Evolutionary conservation across 2,888 invertebrate genomes (phyloP), one percentile per base, ranked within the genome.

Genomic region (Synergus itoensis): DNA sequence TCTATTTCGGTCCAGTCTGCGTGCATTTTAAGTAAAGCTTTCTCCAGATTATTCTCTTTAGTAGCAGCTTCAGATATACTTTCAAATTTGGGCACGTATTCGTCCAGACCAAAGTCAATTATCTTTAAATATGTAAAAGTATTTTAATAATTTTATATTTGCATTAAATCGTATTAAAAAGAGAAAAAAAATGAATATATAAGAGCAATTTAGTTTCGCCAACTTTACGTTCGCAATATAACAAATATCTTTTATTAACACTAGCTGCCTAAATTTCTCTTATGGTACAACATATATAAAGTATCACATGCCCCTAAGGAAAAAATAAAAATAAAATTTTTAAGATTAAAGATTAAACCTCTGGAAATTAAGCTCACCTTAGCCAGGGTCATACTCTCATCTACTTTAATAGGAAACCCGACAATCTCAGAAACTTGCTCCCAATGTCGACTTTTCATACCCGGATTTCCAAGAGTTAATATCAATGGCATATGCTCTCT

Each of bases 341-440:
- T 36, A 40, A 63, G 18, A 41, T 36, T 36, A 43, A 43, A 63
- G n/a, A 40, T 45, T 77, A 57, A 14, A 76, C 36, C 36, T 36
- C 14, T 14, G 45, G 12, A 60, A 64, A 28, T 28, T 28, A 28
- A 60, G 1, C 62, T 53, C 83, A 98, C 96, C 92, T 97, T 97
- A 77, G 95, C 96, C 48, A 99, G 93, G 0, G 97, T 97, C 84
- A 97, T 93, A 43, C 96, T 96, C 0, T 96, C 95, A 80, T 98
- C 97, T 0, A 98, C 96, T 81, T 96, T 94, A 63, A 99, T 96
- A 0, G 98, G 97, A 92, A 98, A 98, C 0, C 99, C 99, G 85
- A 99, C 97, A 81, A 98, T 97, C 89, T 99, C 98, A 0, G 98
- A 98, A 7, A 99, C 96, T 92, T 96, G 96, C 89, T 98, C 98